These are phyloP conservation scores for Sphenopsis melanotis DNA, from an alignment of 2,797 vertebrate genomes.

Conservation along the genomic window DNA sequence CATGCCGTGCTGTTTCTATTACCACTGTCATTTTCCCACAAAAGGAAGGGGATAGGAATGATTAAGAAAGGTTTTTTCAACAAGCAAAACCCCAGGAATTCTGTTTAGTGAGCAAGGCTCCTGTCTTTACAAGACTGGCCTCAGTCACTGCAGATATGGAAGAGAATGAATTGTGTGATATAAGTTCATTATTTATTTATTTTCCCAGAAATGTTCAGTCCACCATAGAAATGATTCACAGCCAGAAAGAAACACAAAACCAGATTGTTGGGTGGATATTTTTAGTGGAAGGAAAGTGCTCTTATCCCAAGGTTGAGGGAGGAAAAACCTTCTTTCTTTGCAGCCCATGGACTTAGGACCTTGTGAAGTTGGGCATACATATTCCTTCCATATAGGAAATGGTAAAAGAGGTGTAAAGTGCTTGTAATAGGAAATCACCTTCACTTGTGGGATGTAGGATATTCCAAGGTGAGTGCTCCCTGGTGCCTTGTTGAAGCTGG, in stretches of 20 bases:
- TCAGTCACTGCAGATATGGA: neutral
- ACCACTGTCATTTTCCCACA: neutral
- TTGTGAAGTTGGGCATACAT: neutral
- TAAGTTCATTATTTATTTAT: neutral
- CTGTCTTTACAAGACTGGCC: neutral
- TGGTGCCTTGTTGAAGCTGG: neutral
- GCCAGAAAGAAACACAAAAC: neutral
- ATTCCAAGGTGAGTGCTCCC: slow-evolving; percentile 1
- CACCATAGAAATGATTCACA: neutral
- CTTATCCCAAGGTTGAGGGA: neutral
- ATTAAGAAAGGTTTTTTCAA: neutral
- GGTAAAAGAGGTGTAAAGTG: neutral
- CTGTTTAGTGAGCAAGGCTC: neutral
- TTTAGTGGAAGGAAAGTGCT: neutral
- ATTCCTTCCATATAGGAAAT: neutral
- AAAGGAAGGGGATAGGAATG: neutral
- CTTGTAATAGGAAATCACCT: neutral
- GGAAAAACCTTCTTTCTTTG: neutral
- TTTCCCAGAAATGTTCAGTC: neutral
- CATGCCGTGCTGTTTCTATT: neutral
- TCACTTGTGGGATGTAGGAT: neutral
- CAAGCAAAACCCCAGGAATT: neutral
- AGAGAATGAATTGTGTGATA: neutral
- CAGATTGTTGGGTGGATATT: neutral
- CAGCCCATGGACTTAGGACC: neutral